phyloP scores from a whole-genome alignment of 1,140 invertebrate species.

The Cryptotermes secundus region DNA sequence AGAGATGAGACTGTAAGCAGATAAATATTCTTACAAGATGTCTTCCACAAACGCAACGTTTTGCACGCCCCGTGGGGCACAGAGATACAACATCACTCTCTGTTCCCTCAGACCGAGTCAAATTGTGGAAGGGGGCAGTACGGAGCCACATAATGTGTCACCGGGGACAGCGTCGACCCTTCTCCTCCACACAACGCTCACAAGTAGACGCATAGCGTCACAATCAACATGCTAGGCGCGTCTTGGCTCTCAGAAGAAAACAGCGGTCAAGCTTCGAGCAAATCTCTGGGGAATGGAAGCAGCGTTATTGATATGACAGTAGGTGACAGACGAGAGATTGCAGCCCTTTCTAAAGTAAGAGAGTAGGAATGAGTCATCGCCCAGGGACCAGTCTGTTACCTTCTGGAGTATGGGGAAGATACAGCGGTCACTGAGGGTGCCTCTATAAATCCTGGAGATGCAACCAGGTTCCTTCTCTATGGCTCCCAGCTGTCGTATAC shows the following conservation, averaged over 20 bases:
- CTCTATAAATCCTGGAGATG: not conserved
- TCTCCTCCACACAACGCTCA: not conserved
- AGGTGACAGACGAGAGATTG: slow-evolving; percentile 3
- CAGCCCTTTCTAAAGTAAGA: not conserved
- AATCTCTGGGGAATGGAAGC: not conserved
- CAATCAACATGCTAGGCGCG: not conserved
- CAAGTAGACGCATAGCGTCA: not conserved
- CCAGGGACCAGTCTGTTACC: slow-evolving; percentile 6
- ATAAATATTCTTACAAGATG: not conserved
- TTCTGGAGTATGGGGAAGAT: not conserved
- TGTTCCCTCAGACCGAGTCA: no score
- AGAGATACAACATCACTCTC: not conserved
- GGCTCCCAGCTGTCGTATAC: slow-evolving; percentile 16
- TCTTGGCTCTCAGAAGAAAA: slow-evolving; percentile 4
- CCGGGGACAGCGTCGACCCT: not conserved
- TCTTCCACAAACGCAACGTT: not conserved
- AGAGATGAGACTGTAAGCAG: not conserved
- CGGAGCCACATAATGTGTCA: not conserved
- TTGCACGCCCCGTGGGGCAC: not conserved
- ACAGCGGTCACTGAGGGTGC: not conserved
- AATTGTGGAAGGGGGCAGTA: not conserved
- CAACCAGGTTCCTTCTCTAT: not conserved
- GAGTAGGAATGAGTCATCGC: not conserved
- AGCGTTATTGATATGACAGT: slow-evolving; percentile 6
- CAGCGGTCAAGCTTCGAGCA: not conserved